Percentiles rank a stretch among this genome's conserved stretches.
These are phyloP conservation scores for Drosophila nasuta DNA, from an alignment of 1,140 invertebrate genomes.

Conservation along the genomic window DNA sequence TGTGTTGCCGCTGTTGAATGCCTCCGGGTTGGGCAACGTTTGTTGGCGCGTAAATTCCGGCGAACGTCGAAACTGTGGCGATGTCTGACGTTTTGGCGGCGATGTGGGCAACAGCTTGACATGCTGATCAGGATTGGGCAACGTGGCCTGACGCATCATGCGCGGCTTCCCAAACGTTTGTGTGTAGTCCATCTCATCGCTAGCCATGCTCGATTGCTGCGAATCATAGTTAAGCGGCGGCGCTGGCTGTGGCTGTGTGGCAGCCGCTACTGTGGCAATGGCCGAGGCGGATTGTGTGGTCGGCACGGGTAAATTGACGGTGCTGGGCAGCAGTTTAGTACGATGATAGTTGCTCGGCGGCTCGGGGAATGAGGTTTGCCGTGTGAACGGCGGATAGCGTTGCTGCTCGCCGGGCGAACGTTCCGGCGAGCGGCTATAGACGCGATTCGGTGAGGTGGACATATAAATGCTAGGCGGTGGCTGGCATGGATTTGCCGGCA, in stretches of 20 bases:
- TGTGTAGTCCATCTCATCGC: conserved; percentile 71
- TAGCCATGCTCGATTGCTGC: conserved; percentile 63
- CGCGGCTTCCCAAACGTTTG: conserved; percentile 68
- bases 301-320: conserved; percentile 47
- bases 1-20: conserved; percentile 76
- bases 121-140: conserved; percentile 84
- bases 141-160: conserved; percentile 79
- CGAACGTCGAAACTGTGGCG: conserved; percentile 80
- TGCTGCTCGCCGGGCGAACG: conserved; percentile 79
- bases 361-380: conserved; percentile 82
- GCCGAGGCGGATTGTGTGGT: conserved; percentile 28
- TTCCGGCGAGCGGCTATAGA: conserved; percentile 83
- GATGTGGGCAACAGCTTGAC: conserved; percentile 83
- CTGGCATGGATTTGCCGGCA: conserved; percentile 79
- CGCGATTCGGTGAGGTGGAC: conserved; percentile 83
- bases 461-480: conserved; percentile 67
- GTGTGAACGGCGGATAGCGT: conserved; percentile 81
- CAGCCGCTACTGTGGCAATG: neutral
- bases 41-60: conserved; percentile 84
- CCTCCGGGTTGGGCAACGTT: conserved; percentile 82
- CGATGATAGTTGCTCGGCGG: conserved; percentile 71
- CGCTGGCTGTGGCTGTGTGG: neutral
- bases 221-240: conserved; percentile 69
- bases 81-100: conserved; percentile 83
- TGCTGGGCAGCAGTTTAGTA: conserved; percentile 75